A percentile compares a stretch with the other conserved stretches of the same genome.
Conservation (phyloP, 2,888 invertebrate genomes). For the Platycheirus rosarum region DNA sequence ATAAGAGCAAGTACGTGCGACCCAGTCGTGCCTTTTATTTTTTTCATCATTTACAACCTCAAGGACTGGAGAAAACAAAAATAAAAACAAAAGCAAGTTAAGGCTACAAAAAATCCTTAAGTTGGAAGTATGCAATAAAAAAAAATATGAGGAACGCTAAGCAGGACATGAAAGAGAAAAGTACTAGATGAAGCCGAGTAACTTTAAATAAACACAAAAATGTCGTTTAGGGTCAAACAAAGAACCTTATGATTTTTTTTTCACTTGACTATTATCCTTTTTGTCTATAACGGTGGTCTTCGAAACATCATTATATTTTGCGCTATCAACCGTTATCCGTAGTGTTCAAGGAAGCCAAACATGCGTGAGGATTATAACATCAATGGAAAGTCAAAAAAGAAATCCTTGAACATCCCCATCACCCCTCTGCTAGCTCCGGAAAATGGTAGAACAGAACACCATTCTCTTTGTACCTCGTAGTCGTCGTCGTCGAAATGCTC, state of each 20-base stretch:
- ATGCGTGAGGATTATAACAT: conserved; percentile 51
- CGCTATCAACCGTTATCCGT: conserved; percentile 46
- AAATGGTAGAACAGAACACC: too few species aligned
- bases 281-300: conserved; percentile 35
- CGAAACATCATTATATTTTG: conserved; percentile 60
- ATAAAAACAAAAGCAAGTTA: neutral
- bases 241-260: conserved; percentile 10
- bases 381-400: conserved; percentile 8
- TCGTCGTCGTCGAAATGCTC: neutral
- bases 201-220: conserved; percentile 48
- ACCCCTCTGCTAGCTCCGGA: too few species aligned
- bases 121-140: conserved; percentile 22
- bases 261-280: conserved; percentile 27
- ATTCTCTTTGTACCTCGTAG: neutral
- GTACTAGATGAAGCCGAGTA: neutral
- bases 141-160: conserved; percentile 27
- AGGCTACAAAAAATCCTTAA: neutral
- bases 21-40: conserved; percentile 13
- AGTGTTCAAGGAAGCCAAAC: conserved; percentile 46
- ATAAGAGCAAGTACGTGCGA: too few species aligned
- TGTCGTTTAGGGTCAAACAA: conserved; percentile 54
- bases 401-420: neutral
- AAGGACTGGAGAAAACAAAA: neutral
- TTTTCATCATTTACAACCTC: conserved; percentile 1
- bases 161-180: neutral